phyloP scores from a whole-genome alignment of 2,113 vertebrate genomes.

The Circaetus cinerascens region DNA sequence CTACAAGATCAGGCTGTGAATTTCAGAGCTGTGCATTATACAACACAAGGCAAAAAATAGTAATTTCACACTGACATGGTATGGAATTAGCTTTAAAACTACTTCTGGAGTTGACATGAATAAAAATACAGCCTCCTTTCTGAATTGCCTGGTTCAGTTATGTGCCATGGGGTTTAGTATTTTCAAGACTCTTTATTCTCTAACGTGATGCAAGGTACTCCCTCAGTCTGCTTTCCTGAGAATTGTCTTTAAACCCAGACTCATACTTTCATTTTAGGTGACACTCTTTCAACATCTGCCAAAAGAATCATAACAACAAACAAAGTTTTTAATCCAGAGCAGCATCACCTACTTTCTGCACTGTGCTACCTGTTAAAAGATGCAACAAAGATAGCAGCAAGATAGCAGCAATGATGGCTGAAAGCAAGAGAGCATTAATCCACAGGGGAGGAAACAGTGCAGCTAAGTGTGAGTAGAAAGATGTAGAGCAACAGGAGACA shows the following conservation, averaged over 20 bases:
- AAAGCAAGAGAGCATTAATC: not conserved
- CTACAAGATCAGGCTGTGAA: not conserved
- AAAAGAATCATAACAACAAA: not conserved
- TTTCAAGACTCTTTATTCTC: not conserved
- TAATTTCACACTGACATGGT: not conserved
- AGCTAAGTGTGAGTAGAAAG: not conserved
- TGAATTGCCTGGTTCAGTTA: not conserved
- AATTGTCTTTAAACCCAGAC: not conserved
- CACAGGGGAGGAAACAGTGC: not conserved
- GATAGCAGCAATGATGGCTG: not conserved
- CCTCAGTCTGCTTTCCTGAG: not conserved
- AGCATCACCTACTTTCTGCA: not conserved
- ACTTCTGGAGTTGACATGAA: not conserved
- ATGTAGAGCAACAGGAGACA: not conserved
- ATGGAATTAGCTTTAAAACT: not conserved
- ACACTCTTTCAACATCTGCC: not conserved
- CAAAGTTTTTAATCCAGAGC: not conserved
- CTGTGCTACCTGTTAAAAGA: not conserved
- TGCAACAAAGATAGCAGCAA: not conserved
- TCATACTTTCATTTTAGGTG: accelerated
- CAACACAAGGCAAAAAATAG: not conserved
- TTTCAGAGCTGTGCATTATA: not conserved
- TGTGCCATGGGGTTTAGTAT: not conserved
- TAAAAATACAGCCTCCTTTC: not conserved
- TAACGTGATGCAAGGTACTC: not conserved